Percentiles rank a stretch among this genome's conserved stretches.
These are phyloP conservation scores for Corythornis madagascariensis DNA, from an alignment of 2,113 vertebrate genomes.

Conservation along the genomic window DNA sequence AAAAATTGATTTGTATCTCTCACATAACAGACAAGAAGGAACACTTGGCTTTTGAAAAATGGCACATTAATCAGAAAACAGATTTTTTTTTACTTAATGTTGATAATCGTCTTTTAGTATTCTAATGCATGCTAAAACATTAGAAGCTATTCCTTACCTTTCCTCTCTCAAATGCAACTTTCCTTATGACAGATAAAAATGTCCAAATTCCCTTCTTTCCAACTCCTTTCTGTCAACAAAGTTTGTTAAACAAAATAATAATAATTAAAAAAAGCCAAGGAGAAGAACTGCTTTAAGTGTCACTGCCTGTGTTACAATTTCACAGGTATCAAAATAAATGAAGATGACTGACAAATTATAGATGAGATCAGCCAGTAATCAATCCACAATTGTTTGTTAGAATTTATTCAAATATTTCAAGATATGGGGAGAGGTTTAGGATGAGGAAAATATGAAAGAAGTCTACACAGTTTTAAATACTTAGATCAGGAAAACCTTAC, in stretches of 20 bases:
- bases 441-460: not conserved
- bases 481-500: not conserved
- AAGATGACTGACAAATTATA: not conserved
- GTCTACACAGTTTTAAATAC: not conserved
- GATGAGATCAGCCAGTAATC: not conserved
- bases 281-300: not conserved
- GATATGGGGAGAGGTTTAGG: not conserved
- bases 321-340: constrained; percentile 49
- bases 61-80: not conserved
- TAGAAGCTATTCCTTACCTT: not conserved
- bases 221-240: constrained; percentile 40
- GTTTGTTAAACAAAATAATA: not conserved
- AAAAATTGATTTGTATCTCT: constrained; percentile 13
- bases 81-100: constrained; percentile 2
- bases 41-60: not conserved
- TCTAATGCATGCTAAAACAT: constrained; percentile 17
- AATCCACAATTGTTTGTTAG: not conserved
- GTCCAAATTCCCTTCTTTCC: not conserved
- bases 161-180: not conserved
- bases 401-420: not conserved
- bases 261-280: not conserved
- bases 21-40: not conserved
- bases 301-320: not conserved
- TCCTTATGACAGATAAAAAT: constrained; percentile 19
- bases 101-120: constrained; percentile 14